Base-by-base conservation (phyloP, 2,888 invertebrate species). In the Troides helena region DNA sequence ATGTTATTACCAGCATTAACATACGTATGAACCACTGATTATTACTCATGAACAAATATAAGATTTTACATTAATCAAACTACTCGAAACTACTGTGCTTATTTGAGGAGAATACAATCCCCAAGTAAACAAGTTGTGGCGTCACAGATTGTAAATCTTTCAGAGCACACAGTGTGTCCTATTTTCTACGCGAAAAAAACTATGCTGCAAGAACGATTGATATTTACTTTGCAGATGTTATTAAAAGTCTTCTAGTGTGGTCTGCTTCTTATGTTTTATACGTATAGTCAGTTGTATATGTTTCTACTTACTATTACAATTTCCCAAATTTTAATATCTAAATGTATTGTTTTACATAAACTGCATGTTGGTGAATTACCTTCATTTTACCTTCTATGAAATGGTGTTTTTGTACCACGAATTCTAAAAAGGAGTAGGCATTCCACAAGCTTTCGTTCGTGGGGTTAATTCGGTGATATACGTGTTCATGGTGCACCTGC, bases 341-440 rank as follows among this genome's bases (percentile, higher is more conserved):
- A 3, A 30, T 30, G 30, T 30, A 30, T 30, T 30, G 5, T 30
- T 30, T 30, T 3, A 30, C 30, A 30, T 4, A 30, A 30, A 30
- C 5, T 30, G 30, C 30, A 30, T 30, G 30, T 30, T 30, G 30
- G 30, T 30, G 39, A 39, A 65, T 76, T 73, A 90, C 92, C 86
- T 85, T 90, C 73, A 92, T 83, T 82, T 88, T 90, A 25, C 86
- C 86, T 74, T 85, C 81, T 56, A 88, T 77, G 67, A 92, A 90
- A 76, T 92, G 90, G 69, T 90, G 89, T 75, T 85, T 89, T 75
- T 91, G 89, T 50, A 90, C 87, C 1, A 86, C 82, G 72, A 92
- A 92, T 76, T 91, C 89, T 74, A 92, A 89, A 18, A 88, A 90
- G 77, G 89, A 88, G 80, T 86, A 92, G 0, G 92, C 87, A 2